Conservation (phyloP, 2,113 vertebrate species). For the Nannobrachium achirus region DNA sequence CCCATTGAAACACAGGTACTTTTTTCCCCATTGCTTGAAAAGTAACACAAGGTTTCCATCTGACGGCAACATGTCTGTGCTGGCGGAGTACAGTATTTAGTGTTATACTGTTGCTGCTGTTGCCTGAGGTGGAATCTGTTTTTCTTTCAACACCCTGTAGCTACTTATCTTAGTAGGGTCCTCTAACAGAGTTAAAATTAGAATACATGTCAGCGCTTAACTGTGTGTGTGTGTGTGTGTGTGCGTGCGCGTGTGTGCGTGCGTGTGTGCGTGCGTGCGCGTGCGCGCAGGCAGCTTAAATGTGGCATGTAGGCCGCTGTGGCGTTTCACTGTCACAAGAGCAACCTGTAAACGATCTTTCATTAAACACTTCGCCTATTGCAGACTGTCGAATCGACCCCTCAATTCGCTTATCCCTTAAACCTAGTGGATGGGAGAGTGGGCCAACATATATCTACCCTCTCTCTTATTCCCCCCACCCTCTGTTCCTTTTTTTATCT, state of each 20-base stretch:
- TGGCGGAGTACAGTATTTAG: neutral
- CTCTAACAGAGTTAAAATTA: slow-evolving; percentile 22
- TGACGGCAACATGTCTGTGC: too few relatives aligned
- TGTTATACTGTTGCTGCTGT: neutral
- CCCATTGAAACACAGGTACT: too few relatives aligned
- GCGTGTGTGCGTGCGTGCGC: too few relatives aligned
- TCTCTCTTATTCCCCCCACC: slow-evolving; percentile 16
- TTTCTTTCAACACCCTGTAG: neutral
- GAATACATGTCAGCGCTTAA: slow-evolving; percentile 3
- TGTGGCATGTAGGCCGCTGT: slow-evolving; percentile 1
- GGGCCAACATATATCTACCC: slow-evolving; percentile 29
- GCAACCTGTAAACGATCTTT: slow-evolving; percentile 26
- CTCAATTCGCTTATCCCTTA: slow-evolving; percentile 52
- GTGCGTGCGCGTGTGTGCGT: too few relatives aligned
- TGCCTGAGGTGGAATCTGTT: neutral
- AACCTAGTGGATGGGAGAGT: slow-evolving; percentile 41
- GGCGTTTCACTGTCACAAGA: slow-evolving; percentile 14
- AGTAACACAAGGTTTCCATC: too few relatives aligned
- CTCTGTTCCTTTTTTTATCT: slow-evolving; percentile 14
- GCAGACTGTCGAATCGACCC: slow-evolving; percentile 33
- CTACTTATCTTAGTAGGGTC: neutral
- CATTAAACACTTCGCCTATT: slow-evolving; percentile 22
- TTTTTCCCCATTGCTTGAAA: too few relatives aligned
- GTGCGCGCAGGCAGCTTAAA: slow-evolving; percentile 8
- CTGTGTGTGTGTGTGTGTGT: neutral